phyloP scores from a whole-genome alignment of 2,888 invertebrate genomes.

The Mystacides longicornis region DNA sequence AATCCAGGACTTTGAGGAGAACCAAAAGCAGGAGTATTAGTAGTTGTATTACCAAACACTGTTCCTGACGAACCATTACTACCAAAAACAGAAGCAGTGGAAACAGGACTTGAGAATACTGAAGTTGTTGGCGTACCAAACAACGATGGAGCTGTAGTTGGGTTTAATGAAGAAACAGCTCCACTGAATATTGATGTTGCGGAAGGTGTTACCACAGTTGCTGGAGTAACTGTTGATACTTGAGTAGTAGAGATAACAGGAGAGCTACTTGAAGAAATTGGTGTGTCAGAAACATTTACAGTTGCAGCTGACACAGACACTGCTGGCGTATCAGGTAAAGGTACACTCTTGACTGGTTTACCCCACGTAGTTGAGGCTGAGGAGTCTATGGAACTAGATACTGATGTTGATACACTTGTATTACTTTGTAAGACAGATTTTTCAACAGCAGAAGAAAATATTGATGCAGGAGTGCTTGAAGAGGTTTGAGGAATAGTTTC shows the following conservation, averaged over 20 bases:
- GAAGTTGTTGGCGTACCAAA: constrained; percentile 28
- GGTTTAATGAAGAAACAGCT: constrained; percentile 19
- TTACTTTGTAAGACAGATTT: too few relatives aligned
- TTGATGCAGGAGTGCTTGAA: constrained; percentile 15
- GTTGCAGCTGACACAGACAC: constrained; percentile 24
- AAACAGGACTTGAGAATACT: constrained; percentile 25
- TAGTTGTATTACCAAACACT: constrained; percentile 20
- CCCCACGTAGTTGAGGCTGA: constrained; percentile 17
- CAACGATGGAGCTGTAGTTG: constrained; percentile 25
- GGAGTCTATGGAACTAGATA: too few relatives aligned
- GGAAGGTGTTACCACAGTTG: constrained; percentile 17
- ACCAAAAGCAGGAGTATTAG: constrained; percentile 21
- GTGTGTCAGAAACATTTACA: constrained; percentile 21
- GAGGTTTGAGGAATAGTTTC: constrained; percentile 26
- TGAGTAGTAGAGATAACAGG: constrained; percentile 10
- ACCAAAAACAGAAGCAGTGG: constrained; percentile 33
- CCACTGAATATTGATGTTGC: constrained; percentile 16
- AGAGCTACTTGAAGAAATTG: background rate
- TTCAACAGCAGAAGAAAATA: constrained; percentile 9
- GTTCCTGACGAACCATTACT: constrained; percentile 11
- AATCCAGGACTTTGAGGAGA: constrained; percentile 3
- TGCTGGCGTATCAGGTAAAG: constrained; percentile 26
- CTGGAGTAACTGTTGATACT: constrained; percentile 27
- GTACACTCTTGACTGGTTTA: constrained; percentile 26
- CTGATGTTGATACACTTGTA: too few relatives aligned